Percentiles rank a stretch among this genome's conserved stretches.
Conservation (phyloP, 1,140 invertebrate genomes). For the Atopsyche davidsoni region DNA sequence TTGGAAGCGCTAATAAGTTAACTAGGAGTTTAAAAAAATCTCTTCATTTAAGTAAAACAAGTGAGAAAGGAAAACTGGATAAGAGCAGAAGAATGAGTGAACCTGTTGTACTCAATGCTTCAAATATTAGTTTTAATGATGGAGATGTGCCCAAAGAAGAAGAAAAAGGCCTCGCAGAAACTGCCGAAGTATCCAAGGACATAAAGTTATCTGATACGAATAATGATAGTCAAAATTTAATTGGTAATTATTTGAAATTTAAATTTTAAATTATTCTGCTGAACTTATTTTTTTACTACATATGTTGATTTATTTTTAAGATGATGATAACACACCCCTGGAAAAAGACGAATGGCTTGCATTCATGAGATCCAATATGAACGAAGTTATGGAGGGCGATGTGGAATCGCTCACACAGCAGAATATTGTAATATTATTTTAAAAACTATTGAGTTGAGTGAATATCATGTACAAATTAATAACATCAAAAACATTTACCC, state of each 20-base stretch:
- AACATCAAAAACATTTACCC: conserved; percentile 8
- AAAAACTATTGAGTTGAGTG: background rate
- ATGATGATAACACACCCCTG: conserved; percentile 52
- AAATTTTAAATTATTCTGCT: too few relatives aligned
- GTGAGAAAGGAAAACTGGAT: conserved; percentile 42
- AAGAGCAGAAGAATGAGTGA: conserved; percentile 43
- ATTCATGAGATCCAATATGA: conserved; percentile 62
- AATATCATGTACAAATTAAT: background rate
- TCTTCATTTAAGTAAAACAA: conserved; percentile 43
- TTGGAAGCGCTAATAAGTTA: conserved; percentile 44
- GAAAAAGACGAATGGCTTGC: conserved; percentile 81
- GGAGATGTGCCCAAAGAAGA: conserved; percentile 42
- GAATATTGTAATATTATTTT: conserved; percentile 51
- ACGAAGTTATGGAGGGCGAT: conserved; percentile 67
- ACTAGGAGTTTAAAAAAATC: conserved; percentile 47
- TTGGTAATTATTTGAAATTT: conserved; percentile 19
- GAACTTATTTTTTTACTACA: background rate
- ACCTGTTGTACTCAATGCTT: conserved; percentile 37
- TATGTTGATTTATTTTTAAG: conserved; percentile 11
- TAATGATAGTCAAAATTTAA: conserved; percentile 25
- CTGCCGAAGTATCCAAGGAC: conserved; percentile 40
- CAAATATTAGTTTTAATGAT: conserved; percentile 29
- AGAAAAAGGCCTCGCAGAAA: conserved; percentile 38
- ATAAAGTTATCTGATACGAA: conserved; percentile 34
- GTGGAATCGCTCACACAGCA: conserved; percentile 63